These are phyloP conservation scores for Oceanodroma leucorhoa DNA, from an alignment of 2,797 vertebrate species.

Conservation along the genomic window DNA sequence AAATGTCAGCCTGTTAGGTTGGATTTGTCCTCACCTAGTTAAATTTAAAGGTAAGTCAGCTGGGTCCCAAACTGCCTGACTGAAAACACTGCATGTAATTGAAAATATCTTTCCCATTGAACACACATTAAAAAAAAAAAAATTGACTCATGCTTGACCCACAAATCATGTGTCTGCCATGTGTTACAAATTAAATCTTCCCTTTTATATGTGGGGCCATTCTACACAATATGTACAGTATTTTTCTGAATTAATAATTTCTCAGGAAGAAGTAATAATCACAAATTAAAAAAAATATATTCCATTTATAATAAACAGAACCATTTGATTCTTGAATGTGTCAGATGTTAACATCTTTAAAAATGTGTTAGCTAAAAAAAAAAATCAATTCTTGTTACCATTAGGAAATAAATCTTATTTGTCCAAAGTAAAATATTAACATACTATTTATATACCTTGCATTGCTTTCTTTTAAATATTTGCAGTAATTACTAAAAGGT, in stretches of 20 bases:
- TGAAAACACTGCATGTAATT: background rate
- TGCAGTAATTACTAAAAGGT: background rate
- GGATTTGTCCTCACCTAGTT: background rate
- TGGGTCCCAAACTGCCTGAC: background rate
- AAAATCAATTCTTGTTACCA: background rate
- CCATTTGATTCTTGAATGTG: background rate
- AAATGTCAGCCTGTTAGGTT: background rate
- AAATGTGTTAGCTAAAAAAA: background rate
- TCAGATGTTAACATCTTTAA: background rate
- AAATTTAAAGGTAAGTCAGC: background rate
- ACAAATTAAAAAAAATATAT: background rate
- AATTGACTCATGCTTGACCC: background rate
- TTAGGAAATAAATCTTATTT: background rate
- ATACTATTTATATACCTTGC: background rate
- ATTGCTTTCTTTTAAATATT: background rate
- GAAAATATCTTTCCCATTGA: background rate
- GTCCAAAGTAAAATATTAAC: background rate
- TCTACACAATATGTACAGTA: background rate
- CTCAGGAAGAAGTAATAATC: background rate
- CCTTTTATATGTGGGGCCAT: background rate
- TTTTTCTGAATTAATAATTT: background rate
- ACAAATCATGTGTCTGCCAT: background rate
- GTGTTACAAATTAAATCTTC: background rate
- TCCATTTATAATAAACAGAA: background rate
- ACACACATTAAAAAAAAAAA: background rate